phyloP scores from a whole-genome alignment of 2,113 vertebrate genomes.

The Tachysurus fulvidraco region DNA sequence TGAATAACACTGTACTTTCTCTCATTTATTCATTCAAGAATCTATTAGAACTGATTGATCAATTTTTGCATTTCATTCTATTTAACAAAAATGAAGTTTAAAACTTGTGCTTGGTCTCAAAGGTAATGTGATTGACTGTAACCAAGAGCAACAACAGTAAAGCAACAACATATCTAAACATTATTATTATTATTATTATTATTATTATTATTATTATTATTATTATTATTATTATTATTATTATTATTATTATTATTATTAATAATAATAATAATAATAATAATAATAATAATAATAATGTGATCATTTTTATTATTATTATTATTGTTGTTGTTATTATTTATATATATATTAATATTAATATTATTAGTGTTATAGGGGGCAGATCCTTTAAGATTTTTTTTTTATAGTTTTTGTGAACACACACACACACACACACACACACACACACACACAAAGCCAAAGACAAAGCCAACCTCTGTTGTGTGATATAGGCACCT shows the following conservation, averaged over 20 bases:
- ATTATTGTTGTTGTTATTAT: not conserved
- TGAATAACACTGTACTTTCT: not conserved
- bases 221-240: too few species aligned
- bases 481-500: not conserved
- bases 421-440: too few species aligned
- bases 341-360: too few species aligned
- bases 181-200: not conserved
- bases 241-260: too few species aligned
- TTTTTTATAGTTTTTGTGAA: too few species aligned
- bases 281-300: too few species aligned
- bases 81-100: not conserved
- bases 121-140: not conserved
- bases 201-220: not conserved
- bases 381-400: too few species aligned
- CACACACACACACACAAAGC: not conserved
- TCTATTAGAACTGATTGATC: not conserved
- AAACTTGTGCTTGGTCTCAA: too few species aligned
- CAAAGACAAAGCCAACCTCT: not conserved
- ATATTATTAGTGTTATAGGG: too few species aligned
- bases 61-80: not conserved
- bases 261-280: too few species aligned
- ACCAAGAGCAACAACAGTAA: constrained; percentile 3
- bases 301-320: too few species aligned
- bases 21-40: not conserved
- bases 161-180: not conserved